Evolutionary conservation across 2,888 invertebrate species (phyloP).

Genomic region (Drosophila seclusa): DNA sequence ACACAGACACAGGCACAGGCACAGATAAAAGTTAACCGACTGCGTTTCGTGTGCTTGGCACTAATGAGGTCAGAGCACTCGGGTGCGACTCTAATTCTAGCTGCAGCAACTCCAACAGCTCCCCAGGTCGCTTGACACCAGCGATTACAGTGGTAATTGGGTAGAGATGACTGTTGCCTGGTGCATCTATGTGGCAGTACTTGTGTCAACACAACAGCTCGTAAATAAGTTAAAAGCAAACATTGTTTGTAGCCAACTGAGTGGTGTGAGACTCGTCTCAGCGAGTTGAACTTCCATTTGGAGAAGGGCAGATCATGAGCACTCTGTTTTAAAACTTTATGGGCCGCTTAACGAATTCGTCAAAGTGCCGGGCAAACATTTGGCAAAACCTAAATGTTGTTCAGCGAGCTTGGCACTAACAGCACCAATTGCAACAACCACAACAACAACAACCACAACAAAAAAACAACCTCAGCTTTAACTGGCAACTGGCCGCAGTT

Average conservation of each 20-base stretch:
- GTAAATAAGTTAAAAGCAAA: conserved; percentile 40
- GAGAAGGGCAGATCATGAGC: conserved; percentile 60
- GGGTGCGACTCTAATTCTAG: conserved; percentile 13
- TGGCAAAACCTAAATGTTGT: conserved; percentile 55
- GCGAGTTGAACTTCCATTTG: conserved; percentile 36
- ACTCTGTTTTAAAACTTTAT: conserved; percentile 52
- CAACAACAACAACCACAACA: neutral
- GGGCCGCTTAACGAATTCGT: conserved; percentile 54
- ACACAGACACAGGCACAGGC: conserved; percentile 57
- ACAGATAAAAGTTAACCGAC: conserved; percentile 5
- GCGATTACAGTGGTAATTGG: conserved; percentile 53
- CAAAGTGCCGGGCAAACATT: conserved; percentile 74
- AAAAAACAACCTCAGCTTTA: conserved; percentile 23
- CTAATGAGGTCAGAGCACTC: conserved; percentile 71
- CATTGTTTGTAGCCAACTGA: conserved; percentile 6
- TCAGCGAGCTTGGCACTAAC: conserved; percentile 53
- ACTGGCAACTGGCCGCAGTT: conserved; percentile 28
- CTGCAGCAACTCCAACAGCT: conserved; percentile 7
- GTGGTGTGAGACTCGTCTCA: neutral
- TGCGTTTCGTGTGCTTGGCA: conserved; percentile 23
- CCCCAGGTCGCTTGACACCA: neutral
- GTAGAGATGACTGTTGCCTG: conserved; percentile 13
- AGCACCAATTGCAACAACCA: conserved; percentile 34
- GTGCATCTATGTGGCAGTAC: conserved; percentile 23
- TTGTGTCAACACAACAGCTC: conserved; percentile 35